Evolutionary conservation across 64 coral and sea anemone species (phyloP).

Genomic region (Dendrophyllia cribrosa): DNA sequence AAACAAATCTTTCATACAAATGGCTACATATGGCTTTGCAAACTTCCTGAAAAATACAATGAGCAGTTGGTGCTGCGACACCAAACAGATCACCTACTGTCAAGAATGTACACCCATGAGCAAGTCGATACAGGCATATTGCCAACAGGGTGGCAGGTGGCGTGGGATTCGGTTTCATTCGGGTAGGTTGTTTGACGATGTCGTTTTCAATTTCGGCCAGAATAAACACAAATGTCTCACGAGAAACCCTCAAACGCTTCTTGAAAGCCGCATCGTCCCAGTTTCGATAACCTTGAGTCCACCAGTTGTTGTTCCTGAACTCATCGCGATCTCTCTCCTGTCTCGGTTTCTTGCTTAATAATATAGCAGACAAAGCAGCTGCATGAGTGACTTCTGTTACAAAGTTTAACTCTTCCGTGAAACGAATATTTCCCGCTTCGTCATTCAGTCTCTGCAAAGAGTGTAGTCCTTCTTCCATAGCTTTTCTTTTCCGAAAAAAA

Average conservation of each 20-base stretch:
- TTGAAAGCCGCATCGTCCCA: constrained; percentile 53
- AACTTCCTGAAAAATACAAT: constrained; percentile 15
- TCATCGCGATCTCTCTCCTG: constrained; percentile 50
- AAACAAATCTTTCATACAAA: constrained; percentile 64
- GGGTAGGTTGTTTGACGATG: constrained; percentile 51
- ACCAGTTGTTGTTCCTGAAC: constrained; percentile 39
- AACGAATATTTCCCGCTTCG: not conserved
- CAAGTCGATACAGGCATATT: constrained; percentile 3
- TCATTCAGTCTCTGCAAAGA: not conserved
- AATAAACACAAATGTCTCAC: constrained; percentile 58
- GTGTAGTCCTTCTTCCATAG: not conserved
- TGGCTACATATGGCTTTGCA: not conserved
- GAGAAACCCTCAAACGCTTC: constrained; percentile 26
- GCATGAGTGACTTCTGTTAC: constrained; percentile 29
- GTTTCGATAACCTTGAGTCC: constrained; percentile 51
- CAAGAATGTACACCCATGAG: constrained; percentile 35
- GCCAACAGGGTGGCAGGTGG: constrained; percentile 23
- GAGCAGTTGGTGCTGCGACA: constrained; percentile 23
- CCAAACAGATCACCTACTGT: constrained; percentile 53
- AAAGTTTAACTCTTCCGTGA: constrained; percentile 32
- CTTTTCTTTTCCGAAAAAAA: constrained; percentile 47
- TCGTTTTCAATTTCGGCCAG: constrained; percentile 38
- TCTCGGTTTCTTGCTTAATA: constrained; percentile 51
- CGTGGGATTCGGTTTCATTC: constrained; percentile 38
- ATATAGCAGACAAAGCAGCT: constrained; percentile 40